Evolutionary conservation across 2,797 vertebrate species (phyloP).

Genomic region (Takifugu ocellatus): DNA sequence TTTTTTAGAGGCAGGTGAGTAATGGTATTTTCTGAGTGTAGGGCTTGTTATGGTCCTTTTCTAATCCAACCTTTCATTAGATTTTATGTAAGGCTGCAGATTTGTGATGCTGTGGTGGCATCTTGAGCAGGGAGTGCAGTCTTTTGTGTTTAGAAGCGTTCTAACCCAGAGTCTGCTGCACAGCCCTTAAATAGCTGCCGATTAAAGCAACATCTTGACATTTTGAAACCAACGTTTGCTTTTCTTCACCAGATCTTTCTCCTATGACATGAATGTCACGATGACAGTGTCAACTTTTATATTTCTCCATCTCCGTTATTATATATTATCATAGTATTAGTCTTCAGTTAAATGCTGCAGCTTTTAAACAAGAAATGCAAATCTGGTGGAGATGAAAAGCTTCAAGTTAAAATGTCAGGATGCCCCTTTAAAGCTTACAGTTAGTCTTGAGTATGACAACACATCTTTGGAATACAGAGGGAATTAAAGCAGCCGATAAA

Average conservation of each 20-base stretch:
- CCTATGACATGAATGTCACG: too few relatives aligned
- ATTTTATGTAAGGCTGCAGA: neutral
- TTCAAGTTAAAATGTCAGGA: conserved; percentile 47
- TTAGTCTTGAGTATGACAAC: conserved; percentile 49
- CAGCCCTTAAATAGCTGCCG: conserved; percentile 25
- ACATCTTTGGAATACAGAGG: conserved; percentile 51
- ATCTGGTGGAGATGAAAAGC: conserved; percentile 35
- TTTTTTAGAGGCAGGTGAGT: too few relatives aligned
- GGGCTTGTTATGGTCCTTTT: too few relatives aligned
- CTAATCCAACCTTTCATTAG: too few relatives aligned
- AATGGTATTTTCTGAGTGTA: too few relatives aligned
- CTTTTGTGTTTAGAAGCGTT: conserved; percentile 3
- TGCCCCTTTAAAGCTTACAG: conserved; percentile 46
- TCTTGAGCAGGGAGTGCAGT: neutral
- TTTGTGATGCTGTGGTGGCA: neutral
- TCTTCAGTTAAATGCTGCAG: neutral
- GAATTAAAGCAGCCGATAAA: neutral
- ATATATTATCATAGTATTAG: too few relatives aligned
- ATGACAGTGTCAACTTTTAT: too few relatives aligned
- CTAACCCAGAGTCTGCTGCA: conserved; percentile 59
- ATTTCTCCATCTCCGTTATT: too few relatives aligned
- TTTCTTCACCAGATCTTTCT: conserved; percentile 36
- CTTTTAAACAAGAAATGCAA: neutral
- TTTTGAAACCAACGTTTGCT: conserved; percentile 27
- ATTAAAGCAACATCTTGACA: conserved; percentile 40